Evolutionary conservation across 2,797 vertebrate genomes (phyloP).

Genomic region (Alauda arvensis): DNA sequence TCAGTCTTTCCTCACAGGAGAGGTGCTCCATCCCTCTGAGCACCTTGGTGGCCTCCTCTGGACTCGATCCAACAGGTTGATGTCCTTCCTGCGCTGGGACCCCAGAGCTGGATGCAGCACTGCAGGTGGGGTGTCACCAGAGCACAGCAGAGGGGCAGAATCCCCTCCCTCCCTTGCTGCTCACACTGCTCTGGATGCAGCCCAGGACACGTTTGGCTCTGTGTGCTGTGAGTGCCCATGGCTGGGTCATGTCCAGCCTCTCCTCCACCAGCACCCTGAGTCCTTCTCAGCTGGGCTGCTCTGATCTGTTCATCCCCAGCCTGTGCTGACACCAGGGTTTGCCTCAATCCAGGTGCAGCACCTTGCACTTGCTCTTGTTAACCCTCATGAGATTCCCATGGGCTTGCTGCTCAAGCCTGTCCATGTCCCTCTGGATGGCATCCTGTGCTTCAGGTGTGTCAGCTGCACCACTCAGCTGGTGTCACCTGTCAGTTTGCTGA

Average conservation of each 20-base stretch:
- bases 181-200: not conserved
- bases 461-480: not conserved
- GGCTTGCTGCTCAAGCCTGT: not conserved
- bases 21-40: not conserved
- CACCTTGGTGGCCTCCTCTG: not conserved
- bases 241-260: not conserved
- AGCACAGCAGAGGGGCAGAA: not conserved
- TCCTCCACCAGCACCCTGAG: not conserved
- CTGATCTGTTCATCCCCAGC: not conserved
- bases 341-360: not conserved
- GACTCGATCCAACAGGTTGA: accelerated
- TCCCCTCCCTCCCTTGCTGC: not conserved
- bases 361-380: not conserved
- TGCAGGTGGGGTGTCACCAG: not conserved
- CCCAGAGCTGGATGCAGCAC: not conserved
- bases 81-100: not conserved
- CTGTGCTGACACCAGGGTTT: not conserved
- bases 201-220: not conserved
- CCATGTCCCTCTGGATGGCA: not conserved
- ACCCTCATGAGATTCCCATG: not conserved
- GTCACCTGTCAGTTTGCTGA: not conserved
- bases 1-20: not conserved
- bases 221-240: not conserved
- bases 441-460: not conserved
- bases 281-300: not conserved